phyloP scores from a whole-genome alignment of 2,888 invertebrate genomes.

The Sinhomidia bicolor region DNA sequence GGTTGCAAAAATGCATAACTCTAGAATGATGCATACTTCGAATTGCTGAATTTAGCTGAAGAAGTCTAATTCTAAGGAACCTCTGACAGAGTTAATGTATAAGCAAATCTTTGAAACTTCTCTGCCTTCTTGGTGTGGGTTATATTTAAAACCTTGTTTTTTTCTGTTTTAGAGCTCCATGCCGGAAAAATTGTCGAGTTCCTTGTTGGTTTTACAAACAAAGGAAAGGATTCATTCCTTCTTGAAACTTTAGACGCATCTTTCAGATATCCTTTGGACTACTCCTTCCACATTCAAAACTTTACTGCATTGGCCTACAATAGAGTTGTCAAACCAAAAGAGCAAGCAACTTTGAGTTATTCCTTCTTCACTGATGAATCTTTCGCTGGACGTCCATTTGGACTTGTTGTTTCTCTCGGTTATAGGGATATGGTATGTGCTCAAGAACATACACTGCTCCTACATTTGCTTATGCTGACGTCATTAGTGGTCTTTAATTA shows the following conservation, averaged over 20 bases:
- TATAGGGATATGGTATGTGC: constrained; percentile 90
- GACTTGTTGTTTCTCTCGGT: constrained; percentile 94
- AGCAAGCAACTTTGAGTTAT: constrained; percentile 97
- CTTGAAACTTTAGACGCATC: constrained; percentile 98
- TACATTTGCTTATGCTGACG: background rate
- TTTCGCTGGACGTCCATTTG: constrained; percentile 98
- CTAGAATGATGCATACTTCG: constrained; percentile 72
- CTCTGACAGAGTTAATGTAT: constrained; percentile 74
- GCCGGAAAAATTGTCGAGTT: constrained; percentile 97
- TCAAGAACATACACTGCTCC: background rate
- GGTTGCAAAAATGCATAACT: no score
- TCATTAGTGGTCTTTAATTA: background rate
- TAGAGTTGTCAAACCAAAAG: constrained; percentile 92
- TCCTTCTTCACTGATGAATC: constrained; percentile 97
- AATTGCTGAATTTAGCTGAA: constrained; percentile 72
- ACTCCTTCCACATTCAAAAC: constrained; percentile 98
- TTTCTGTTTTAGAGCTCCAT: constrained; percentile 89
- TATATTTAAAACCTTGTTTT: no score
- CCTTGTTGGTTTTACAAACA: constrained; percentile 97
- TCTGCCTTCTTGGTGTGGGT: no score
- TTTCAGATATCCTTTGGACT: constrained; percentile 99
- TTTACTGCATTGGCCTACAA: constrained; percentile 96
- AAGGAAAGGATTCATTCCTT: constrained; percentile 94
- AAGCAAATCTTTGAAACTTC: no score
- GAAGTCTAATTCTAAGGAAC: constrained; percentile 77